A percentile compares a stretch with the other conserved stretches of the same genome.
Conservation (phyloP, 2,797 vertebrate species). For the Lepilemur ruficaudatus region DNA sequence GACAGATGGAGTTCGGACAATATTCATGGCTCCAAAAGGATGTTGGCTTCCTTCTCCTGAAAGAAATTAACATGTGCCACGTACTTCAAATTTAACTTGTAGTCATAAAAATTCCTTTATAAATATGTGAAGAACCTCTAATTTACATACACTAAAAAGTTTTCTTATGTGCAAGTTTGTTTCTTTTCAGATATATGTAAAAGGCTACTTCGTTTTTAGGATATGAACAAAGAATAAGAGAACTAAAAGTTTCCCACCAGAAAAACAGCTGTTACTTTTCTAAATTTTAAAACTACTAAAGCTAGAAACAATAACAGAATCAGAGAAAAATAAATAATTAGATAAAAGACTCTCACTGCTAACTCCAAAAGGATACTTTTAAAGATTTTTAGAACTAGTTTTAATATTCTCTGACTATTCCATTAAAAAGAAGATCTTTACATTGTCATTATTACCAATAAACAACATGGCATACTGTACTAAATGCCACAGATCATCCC, state of each 20-base stretch:
- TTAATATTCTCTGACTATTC: neutral
- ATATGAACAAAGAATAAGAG: constrained; percentile 27
- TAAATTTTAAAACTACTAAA: constrained; percentile 36
- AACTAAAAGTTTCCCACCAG: neutral
- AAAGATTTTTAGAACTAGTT: constrained; percentile 12
- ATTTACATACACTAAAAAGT: neutral
- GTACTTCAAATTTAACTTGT: constrained; percentile 30
- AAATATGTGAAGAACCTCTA: constrained; percentile 23
- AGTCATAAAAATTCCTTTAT: constrained; percentile 3
- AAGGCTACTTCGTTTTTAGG: neutral
- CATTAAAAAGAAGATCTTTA: neutral
- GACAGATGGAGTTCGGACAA: constrained; percentile 87
- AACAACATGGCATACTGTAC: neutral
- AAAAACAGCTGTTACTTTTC: constrained; percentile 15
- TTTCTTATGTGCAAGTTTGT: neutral
- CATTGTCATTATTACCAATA: neutral
- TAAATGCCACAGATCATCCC: neutral
- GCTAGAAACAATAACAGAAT: neutral
- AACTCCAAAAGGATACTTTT: neutral
- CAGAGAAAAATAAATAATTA: constrained; percentile 1
- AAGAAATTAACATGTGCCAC: constrained; percentile 72
- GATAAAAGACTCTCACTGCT: neutral
- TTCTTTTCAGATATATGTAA: constrained; percentile 32
- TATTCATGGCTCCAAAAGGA: constrained; percentile 91
- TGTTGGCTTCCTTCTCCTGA: constrained; percentile 92